phyloP scores from a whole-genome alignment of 53 echinoderm and acorn worm genomes.

The Zoroaster sp. region DNA sequence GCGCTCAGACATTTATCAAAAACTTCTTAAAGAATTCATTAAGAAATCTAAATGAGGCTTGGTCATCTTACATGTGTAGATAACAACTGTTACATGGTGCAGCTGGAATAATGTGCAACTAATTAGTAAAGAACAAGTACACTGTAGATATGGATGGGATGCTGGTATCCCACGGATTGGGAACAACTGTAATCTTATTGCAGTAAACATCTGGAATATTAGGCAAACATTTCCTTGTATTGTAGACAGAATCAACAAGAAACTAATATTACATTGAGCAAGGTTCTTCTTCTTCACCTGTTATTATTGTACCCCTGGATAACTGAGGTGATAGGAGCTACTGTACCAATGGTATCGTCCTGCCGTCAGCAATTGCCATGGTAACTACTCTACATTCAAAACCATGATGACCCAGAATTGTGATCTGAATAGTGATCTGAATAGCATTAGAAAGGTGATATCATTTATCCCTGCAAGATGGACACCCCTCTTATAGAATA shows the following conservation, averaged over 20 bases:
- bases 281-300: too few relatives aligned
- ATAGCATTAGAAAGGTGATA: background rate
- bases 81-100: background rate
- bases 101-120: background rate
- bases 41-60: constrained; percentile 59
- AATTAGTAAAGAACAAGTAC: background rate
- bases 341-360: background rate
- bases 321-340: background rate
- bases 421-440: background rate
- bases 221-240: too few relatives aligned
- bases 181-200: too few relatives aligned
- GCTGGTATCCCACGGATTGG: too few relatives aligned
- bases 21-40: constrained; percentile 71
- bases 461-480: background rate
- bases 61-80: background rate
- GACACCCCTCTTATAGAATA: background rate
- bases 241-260: too few relatives aligned
- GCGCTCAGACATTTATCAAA: constrained; percentile 94
- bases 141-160: too few relatives aligned
- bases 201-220: too few relatives aligned
- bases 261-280: too few relatives aligned
- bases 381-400: constrained; percentile 17
- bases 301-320: background rate
- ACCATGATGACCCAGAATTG: background rate
- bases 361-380: constrained; percentile 2